phyloP scores from a whole-genome alignment of 2,888 invertebrate genomes.

The Aphidoletes aphidimyza region DNA sequence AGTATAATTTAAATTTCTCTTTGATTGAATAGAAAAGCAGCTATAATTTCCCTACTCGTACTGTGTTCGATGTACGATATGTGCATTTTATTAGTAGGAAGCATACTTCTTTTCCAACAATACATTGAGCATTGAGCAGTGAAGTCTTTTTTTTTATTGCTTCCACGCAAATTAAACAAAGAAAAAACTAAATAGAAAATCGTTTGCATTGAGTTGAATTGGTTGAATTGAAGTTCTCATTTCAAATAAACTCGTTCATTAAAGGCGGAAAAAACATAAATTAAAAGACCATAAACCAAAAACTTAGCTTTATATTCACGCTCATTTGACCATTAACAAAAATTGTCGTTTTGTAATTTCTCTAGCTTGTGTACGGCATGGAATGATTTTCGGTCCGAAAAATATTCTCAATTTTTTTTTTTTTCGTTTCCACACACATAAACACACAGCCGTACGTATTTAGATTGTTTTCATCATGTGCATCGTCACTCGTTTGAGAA shows the following conservation, averaged over 20 bases:
- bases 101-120: neutral
- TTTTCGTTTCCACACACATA: neutral
- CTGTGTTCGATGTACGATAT: neutral
- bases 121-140: neutral
- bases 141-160: constrained; percentile 15
- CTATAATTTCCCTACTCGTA: neutral
- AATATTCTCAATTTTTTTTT: neutral
- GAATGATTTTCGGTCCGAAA: neutral
- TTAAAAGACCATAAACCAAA: neutral
- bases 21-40: constrained; percentile 12
- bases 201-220: neutral
- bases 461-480: neutral
- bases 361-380: neutral
- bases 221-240: too few species aligned
- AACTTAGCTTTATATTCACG: neutral
- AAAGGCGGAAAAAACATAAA: constrained; percentile 23
- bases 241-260: too few species aligned
- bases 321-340: neutral
- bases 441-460: neutral
- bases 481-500: neutral
- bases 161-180: neutral
- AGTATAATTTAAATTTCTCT: constrained; percentile 14
- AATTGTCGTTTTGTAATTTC: neutral
- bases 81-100: constrained; percentile 14
- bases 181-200: neutral